Conservation (phyloP, 2,888 invertebrate genomes). For the Diarsia brunnea region DNA sequence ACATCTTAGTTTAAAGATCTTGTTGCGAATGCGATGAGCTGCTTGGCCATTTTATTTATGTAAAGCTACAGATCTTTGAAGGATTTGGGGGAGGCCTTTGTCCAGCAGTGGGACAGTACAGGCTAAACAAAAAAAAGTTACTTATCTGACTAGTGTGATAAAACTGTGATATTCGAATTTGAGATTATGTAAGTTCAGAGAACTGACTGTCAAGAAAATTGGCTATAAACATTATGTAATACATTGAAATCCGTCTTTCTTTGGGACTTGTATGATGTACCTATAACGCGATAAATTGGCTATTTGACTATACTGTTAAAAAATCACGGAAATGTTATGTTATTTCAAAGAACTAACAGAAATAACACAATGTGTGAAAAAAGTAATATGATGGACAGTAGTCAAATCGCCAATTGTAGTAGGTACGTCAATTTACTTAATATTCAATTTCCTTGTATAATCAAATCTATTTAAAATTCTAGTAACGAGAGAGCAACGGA, state of each 20-base stretch:
- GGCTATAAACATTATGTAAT: not conserved
- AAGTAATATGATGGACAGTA: too few species aligned
- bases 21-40: not conserved
- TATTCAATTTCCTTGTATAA: not conserved
- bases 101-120: too few species aligned
- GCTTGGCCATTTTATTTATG: not conserved
- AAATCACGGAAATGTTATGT: too few species aligned
- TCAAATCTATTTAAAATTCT: not conserved
- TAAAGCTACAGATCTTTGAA: not conserved
- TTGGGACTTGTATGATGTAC: not conserved
- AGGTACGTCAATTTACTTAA: not conserved
- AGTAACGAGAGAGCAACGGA: constrained; percentile 33
- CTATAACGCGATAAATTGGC: not conserved
- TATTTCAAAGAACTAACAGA: too few species aligned
- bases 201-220: not conserved
- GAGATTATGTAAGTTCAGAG: not conserved
- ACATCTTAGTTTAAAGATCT: not conserved
- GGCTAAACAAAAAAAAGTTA: too few species aligned
- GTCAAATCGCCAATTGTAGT: not conserved
- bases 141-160: not conserved
- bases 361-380: too few species aligned
- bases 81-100: too few species aligned
- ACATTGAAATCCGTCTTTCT: not conserved
- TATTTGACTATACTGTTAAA: too few species aligned
- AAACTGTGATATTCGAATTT: not conserved